Evolutionary conservation across 2,797 vertebrate genomes (phyloP).

Genomic region (Sebastes elongatus): DNA sequence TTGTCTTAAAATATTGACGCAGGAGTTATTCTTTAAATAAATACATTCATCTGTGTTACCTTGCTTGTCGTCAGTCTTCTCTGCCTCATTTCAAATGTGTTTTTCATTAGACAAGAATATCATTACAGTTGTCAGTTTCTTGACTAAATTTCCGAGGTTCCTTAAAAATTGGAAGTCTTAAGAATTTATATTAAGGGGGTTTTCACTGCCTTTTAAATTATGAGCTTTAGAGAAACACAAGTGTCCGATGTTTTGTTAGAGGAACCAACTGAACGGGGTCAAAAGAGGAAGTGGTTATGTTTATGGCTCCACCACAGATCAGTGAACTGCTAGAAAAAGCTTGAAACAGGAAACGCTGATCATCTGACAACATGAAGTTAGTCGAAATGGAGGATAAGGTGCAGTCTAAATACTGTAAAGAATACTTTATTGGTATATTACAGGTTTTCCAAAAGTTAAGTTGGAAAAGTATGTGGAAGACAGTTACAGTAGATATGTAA

Average conservation of each 20-base stretch:
- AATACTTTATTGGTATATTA: constrained; percentile 9
- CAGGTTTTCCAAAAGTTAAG: not conserved
- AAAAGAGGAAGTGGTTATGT: constrained; percentile 63
- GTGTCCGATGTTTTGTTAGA: not conserved
- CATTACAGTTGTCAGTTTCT: not conserved
- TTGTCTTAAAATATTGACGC: constrained; percentile 81
- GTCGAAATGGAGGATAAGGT: constrained; percentile 3
- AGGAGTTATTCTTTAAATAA: constrained; percentile 86
- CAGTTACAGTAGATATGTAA: not conserved
- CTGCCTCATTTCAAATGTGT: not conserved
- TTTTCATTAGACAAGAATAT: not conserved
- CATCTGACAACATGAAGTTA: not conserved
- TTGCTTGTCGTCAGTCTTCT: not conserved
- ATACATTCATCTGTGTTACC: constrained; percentile 57
- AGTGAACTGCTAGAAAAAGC: not conserved
- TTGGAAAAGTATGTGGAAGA: not conserved
- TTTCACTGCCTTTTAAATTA: not conserved
- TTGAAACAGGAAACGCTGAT: constrained; percentile 34
- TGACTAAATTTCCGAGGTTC: not conserved
- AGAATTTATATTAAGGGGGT: not conserved
- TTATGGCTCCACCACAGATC: not conserved
- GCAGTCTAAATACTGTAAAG: not conserved
- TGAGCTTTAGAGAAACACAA: not conserved
- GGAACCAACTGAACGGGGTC: not conserved
- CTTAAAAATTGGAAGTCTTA: not conserved